These are phyloP conservation scores for Phasianus colchicus DNA, from an alignment of 2,113 vertebrate species.

Conservation along the genomic window DNA sequence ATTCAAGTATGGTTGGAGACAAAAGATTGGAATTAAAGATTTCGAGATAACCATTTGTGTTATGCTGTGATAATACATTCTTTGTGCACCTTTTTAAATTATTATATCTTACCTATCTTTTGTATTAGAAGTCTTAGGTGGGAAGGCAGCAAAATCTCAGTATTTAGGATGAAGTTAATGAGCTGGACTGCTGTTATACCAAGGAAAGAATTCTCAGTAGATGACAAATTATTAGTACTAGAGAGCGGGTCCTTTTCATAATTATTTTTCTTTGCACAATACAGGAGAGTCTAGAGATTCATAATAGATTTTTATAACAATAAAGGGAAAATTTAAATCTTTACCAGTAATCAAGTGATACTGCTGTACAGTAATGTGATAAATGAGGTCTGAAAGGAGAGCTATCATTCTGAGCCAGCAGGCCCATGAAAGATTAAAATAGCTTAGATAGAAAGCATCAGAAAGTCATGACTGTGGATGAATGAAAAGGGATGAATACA, in stretches of 20 bases:
- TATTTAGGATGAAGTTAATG: slow-evolving; percentile 30
- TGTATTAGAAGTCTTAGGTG: slow-evolving; percentile 45
- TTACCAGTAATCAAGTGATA: slow-evolving; percentile 19
- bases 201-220: not conserved
- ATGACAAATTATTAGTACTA: slow-evolving; percentile 53
- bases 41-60: not conserved
- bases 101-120: not conserved
- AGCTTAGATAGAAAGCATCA: not conserved
- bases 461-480: not conserved
- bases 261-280: not conserved
- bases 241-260: not conserved
- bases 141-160: slow-evolving; percentile 21
- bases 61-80: not conserved
- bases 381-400: slow-evolving; percentile 47
- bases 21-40: not conserved
- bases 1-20: not conserved
- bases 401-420: slow-evolving; percentile 7
- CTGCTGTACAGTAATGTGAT: not conserved
- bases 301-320: slow-evolving; percentile 13
- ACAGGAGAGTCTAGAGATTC: not conserved
- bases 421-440: not conserved
- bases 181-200: not conserved
- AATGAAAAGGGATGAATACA: slow-evolving; percentile 16
- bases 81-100: not conserved
- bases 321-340: slow-evolving; percentile 6